These are phyloP conservation scores for Acrossocheilus wenchowensis DNA, from an alignment of 2,797 vertebrate genomes.

Conservation along the genomic window DNA sequence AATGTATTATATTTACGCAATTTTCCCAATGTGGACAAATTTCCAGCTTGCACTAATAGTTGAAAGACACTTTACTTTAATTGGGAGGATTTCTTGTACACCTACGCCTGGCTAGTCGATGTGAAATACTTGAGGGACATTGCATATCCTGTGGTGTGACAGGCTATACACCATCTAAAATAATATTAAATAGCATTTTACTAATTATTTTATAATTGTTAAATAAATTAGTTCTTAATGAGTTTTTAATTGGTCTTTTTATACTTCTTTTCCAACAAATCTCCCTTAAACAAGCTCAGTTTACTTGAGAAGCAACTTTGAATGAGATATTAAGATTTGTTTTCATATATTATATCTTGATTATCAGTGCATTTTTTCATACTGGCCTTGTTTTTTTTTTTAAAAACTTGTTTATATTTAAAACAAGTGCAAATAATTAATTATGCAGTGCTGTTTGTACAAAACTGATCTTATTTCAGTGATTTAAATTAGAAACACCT, in stretches of 20 bases:
- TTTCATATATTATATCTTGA: not conserved
- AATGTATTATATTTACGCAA: not conserved
- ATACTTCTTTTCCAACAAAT: not conserved
- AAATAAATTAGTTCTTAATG: conserved; percentile 9
- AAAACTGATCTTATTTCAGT: not conserved
- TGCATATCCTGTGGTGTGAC: not conserved
- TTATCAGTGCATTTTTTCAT: not conserved
- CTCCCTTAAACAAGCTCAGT: not conserved
- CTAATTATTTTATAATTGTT: conserved; percentile 28
- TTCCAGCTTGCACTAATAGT: not conserved
- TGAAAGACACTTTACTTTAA: not conserved
- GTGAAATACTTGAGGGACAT: not conserved
- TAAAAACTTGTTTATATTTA: not conserved
- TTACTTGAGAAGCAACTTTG: not conserved
- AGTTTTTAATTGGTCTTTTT: conserved; percentile 10
- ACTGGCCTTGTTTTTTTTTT: not conserved
- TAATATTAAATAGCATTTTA: not conserved
- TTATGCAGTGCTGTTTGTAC: not conserved
- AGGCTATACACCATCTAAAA: conserved; percentile 2
- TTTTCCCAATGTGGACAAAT: not conserved
- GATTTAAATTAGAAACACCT: not conserved
- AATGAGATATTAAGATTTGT: not conserved
- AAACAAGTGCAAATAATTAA: not conserved
- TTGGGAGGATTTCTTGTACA: conserved; percentile 2
- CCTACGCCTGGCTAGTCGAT: not conserved